Percentiles rank a stretch among this genome's conserved stretches.
These are phyloP conservation scores for Ptychochromis oligacanthus DNA, from an alignment of 2,113 vertebrate species.

Conservation along the genomic window DNA sequence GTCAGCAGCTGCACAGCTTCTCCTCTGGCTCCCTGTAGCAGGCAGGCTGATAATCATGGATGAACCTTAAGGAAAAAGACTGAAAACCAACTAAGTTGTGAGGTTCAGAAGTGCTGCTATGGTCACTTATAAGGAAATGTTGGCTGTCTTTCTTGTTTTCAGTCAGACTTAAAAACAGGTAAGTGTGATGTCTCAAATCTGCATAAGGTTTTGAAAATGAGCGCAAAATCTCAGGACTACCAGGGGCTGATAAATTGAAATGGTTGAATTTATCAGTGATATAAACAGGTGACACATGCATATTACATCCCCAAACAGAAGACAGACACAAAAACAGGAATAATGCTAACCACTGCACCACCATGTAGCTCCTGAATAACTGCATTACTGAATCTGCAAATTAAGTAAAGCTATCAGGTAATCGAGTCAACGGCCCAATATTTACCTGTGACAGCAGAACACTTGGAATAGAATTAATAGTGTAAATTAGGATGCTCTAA, in stretches of 20 bases:
- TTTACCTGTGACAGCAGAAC: too few relatives aligned
- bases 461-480: too few relatives aligned
- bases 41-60: background rate
- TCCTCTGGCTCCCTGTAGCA: background rate
- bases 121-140: background rate
- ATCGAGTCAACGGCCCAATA: too few relatives aligned
- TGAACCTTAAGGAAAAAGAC: background rate
- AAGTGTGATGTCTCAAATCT: background rate
- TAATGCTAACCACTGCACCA: too few relatives aligned
- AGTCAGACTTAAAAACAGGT: too few relatives aligned
- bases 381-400: too few relatives aligned
- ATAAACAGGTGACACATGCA: too few relatives aligned
- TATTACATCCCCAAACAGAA: too few relatives aligned
- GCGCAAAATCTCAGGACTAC: background rate
- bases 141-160: background rate
- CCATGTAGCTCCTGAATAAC: too few relatives aligned
- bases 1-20: background rate
- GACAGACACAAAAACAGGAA: too few relatives aligned
- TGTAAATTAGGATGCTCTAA: too few relatives aligned
- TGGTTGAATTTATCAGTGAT: fast-evolving
- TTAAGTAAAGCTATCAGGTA: too few relatives aligned
- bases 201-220: background rate
- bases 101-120: background rate
- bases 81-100: background rate
- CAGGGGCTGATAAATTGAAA: background rate